These are phyloP conservation scores for Tokudaia tokunoshimensis DNA, from an alignment of 2,797 vertebrate genomes.

Conservation along the genomic window DNA sequence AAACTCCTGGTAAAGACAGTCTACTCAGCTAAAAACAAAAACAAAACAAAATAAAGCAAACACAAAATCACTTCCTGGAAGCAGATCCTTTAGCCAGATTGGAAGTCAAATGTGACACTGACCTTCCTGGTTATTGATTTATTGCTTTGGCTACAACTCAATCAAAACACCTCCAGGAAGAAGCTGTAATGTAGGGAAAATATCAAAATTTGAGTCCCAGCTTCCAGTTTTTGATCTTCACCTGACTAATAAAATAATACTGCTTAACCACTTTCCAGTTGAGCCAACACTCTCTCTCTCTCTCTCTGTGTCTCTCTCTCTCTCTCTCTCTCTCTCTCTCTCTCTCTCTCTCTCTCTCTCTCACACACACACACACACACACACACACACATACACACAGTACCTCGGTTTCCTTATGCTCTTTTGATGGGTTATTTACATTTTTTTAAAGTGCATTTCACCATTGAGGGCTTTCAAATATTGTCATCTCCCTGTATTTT, in stretches of 20 bases:
- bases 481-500: slow-evolving; percentile 25
- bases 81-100: neutral
- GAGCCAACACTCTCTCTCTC: neutral
- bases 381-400: neutral
- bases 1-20: neutral
- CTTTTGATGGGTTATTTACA: neutral
- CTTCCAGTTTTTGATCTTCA: neutral
- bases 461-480: neutral
- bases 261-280: neutral
- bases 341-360: neutral
- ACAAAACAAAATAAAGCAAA: neutral
- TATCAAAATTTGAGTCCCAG: neutral
- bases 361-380: neutral
- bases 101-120: neutral
- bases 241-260: neutral
- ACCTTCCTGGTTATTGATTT: neutral
- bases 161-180: neutral
- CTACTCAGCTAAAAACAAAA: neutral
- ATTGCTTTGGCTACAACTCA: neutral
- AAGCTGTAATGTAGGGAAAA: neutral
- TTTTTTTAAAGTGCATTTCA: neutral
- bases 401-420: neutral
- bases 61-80: neutral
- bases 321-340: neutral
- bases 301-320: neutral